Evolutionary conservation across 2,113 vertebrate species (phyloP), one percentile per base, ranked within the genome.

Genomic region (Eidolon helvum): DNA sequence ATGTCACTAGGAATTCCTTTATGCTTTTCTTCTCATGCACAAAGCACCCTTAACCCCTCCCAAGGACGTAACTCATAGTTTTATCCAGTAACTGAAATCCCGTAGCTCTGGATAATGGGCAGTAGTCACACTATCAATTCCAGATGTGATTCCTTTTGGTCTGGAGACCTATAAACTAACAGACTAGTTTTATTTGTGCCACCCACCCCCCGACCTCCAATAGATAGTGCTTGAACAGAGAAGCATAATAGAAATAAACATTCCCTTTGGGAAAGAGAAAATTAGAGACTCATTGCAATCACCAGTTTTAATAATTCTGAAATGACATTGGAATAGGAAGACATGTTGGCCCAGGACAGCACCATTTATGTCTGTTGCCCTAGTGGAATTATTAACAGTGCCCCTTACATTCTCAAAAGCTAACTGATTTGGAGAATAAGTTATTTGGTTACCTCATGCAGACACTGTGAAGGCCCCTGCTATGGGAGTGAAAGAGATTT

Each of bases 131-230:
- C 22, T 15, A 21, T 80, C 71, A 30, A 7, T 90, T 87, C 28
- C 74, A 79, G 7, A 48, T 35, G 14, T 28, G 7, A 19, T 79
- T 90, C 45, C 65, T 74, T 35, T 86, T 74, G 80, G 8, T 90
- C 33, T 63, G 69, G 61, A 61, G 61, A 50, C 19, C 35, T 21
- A 21, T 40, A 82, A 87, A 75, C 84, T n/a, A 74, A 63, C 53
- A 45, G 38, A 71, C 4, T 57, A 35, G 35, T 75, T 93, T 84
- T 77, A 86, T 79, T 33, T 19, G 8, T 48, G n/a, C 40, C 43
- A n/a, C 16, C 16, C 8, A 10, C 16, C 10, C 2, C 38, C 15
- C 33, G 69, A 19, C 10, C 28, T n/a, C n/a, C 0, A 28, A 1
- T 10, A 57, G 45, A 55, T 2, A 66, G 40, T 50, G 28, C 65